A percentile compares a stretch with the other conserved stretches of the same genome.
Conservation (phyloP, 2,888 invertebrate genomes). For the Cetonia aurata region DNA sequence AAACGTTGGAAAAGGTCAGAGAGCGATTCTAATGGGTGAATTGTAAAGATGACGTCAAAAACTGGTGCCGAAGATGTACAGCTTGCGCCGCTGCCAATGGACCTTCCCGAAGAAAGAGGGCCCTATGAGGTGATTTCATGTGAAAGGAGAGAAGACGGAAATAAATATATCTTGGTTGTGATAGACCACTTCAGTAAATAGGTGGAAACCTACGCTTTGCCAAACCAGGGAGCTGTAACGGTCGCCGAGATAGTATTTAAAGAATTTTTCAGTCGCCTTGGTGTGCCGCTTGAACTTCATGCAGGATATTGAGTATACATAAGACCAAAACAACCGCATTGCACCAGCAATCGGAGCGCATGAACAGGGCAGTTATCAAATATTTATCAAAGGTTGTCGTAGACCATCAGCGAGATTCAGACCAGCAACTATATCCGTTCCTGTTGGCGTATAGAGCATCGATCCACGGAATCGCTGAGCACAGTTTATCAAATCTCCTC, state of each 20-base stretch:
- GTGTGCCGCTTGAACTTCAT: constrained; percentile 48
- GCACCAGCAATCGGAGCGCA: constrained; percentile 56
- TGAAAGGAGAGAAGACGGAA: constrained; percentile 46
- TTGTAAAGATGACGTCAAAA: constrained; percentile 6
- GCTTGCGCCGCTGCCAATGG: constrained; percentile 49
- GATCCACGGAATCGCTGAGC: constrained; percentile 30
- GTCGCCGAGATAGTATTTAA: constrained; percentile 53
- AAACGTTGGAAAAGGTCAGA: constrained; percentile 48
- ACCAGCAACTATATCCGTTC: constrained; percentile 43
- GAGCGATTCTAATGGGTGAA: constrained; percentile 18
- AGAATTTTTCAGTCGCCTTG: constrained; percentile 49
- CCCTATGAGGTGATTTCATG: constrained; percentile 35
- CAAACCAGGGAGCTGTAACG: constrained; percentile 55
- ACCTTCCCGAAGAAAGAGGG: constrained; percentile 29
- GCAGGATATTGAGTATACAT: constrained; percentile 26
- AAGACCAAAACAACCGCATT: constrained; percentile 54
- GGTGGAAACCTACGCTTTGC: constrained; percentile 36
- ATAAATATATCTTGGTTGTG: constrained; percentile 53
- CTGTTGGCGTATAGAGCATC: constrained; percentile 37
- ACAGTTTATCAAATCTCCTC: background rate
- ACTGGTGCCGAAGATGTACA: constrained; percentile 50
- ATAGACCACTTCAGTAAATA: constrained; percentile 54
- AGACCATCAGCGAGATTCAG: constrained; percentile 28
- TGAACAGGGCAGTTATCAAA: constrained; percentile 52
- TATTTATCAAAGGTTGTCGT: constrained; percentile 16